Base-by-base conservation (phyloP, 2,888 invertebrate genomes). In the Apomyelois bistriatella region DNA sequence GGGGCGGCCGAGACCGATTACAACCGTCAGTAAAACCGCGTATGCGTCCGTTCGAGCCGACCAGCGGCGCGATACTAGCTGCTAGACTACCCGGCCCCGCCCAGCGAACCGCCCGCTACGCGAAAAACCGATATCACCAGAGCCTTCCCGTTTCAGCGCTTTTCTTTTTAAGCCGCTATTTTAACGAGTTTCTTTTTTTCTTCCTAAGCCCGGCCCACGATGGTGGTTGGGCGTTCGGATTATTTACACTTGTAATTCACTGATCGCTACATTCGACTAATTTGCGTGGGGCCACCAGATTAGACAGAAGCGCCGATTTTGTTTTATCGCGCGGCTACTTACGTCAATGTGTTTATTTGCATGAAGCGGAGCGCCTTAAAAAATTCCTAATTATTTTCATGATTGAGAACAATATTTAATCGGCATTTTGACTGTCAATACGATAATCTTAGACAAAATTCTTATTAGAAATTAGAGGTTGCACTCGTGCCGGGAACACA, bases 1-100 rank as follows among this genome's bases (percentile, higher is more conserved):
- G 72, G 64, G 64, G 71, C 70, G 68, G 64, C 62, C 66, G 63
- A 61, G 67, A 61, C 65, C 60, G 62, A 58, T 70, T 59, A 61
- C 53, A 55, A 61, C 64, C 60, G 62, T 58, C 70, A 59, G 61
- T 53, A 55, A 65, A 28, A 52, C 59, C 52, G 53, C 61, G 61
- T 22, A 74, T 81, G 74, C 85, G 90, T 91, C 76, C 89, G 80
- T 73, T 77, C 91, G 72, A 76, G 90, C 91, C 92, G 92, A 88
- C 92, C 88, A 91, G 88, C 92, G 92, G 91, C 92, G 91, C 91
- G 92, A 85, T 90, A 22, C 22, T 22, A 22, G n/a, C n/a, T n/a
- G n/a, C n/a, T n/a, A n/a, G n/a, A 93, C 93, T 93, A 81, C 57
- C 72, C 73, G 75, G 87, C 88, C 88, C 90, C 87, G 87, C 86